Evolutionary conservation across 2,797 vertebrate genomes (phyloP).

Genomic region (Vireo griseus): DNA sequence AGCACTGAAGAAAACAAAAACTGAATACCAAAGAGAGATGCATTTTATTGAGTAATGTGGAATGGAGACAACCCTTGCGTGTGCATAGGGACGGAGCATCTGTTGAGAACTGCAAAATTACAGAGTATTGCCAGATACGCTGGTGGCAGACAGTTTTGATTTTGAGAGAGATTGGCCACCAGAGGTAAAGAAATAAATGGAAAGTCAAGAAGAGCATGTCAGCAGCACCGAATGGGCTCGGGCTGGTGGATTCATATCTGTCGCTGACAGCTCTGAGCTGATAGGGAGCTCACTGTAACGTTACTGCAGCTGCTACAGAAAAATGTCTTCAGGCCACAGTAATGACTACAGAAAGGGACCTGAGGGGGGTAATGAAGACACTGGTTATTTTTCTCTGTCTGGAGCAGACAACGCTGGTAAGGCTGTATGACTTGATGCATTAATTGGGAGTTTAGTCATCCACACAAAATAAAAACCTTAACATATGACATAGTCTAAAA

Average conservation of each 20-base stretch:
- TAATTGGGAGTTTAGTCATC: conserved; percentile 32
- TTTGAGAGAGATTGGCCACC: conserved; percentile 33
- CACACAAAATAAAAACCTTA: conserved; percentile 17
- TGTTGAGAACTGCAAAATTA: conserved; percentile 1
- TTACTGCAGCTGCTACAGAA: conserved; percentile 38
- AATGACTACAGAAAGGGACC: conserved; percentile 6
- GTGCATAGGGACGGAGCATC: background rate
- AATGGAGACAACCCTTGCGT: background rate
- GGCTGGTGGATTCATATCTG: conserved; percentile 13
- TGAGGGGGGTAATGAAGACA: conserved; percentile 10
- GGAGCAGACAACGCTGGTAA: background rate
- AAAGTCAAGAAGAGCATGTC: conserved; percentile 40
- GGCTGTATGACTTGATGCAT: background rate
- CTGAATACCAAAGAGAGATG: background rate
- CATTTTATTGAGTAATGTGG: background rate
- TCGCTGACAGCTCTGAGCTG: conserved; percentile 24
- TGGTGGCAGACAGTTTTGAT: conserved; percentile 34
- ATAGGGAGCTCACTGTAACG: conserved; percentile 12
- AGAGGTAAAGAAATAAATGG: conserved; percentile 43
- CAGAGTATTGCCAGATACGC: background rate
- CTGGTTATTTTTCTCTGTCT: conserved; percentile 5
- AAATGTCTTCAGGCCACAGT: conserved; percentile 24
- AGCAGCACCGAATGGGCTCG: background rate
- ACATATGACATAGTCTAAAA: background rate
- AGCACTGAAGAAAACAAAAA: background rate